Evolutionary conservation across 2,888 invertebrate genomes (phyloP), one percentile per base, ranked within the genome.

Genomic region (Plebejus argus): DNA sequence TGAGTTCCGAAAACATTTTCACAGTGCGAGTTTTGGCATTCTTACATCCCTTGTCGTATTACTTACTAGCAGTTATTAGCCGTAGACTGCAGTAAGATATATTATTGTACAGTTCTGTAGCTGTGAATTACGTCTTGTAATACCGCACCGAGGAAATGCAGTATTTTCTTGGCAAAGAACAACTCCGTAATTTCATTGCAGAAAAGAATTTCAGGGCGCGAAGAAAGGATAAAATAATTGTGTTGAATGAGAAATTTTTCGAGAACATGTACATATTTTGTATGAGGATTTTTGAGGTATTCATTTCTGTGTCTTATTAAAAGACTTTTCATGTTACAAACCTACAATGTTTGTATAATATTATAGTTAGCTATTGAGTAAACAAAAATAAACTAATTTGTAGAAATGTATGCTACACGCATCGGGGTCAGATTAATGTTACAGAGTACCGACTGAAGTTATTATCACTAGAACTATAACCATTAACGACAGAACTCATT

Each of bases 131-230:
- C 71, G 20, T 28, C 18, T 49, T 23, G 8, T 28, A 74, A 15
- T 53, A 20, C 74, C 53, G 45, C 74, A 71, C 74, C 23, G 53
- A 74, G 74, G 74, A 74, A 74, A 74, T 49, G 74, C 74, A 53
- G 45, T 49, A 74, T 74, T 74, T 74, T 74, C 74, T 53, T 23
- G 20, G 49, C 39, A 74, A 6, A 28, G 74, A 45, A 20, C 49
- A 20, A 74, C 23, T 28, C 23, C 0, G 49, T 53, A 53, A 49
- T 74, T 74, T 45, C 53, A 28, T 20, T 74, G 23, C 12, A 28
- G 7, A 23, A 39, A 72, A 72, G 28, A 28, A 28, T 66, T 66
- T 66, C 28, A 66, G 6, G 18, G 28, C 66, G 66, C 28, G 28
- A 66, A 66, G 28, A 66, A 28, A 66, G 28, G 66, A 66, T 66